Conservation (phyloP, 2,797 vertebrate genomes). For the Aplochiton taeniatus region DNA sequence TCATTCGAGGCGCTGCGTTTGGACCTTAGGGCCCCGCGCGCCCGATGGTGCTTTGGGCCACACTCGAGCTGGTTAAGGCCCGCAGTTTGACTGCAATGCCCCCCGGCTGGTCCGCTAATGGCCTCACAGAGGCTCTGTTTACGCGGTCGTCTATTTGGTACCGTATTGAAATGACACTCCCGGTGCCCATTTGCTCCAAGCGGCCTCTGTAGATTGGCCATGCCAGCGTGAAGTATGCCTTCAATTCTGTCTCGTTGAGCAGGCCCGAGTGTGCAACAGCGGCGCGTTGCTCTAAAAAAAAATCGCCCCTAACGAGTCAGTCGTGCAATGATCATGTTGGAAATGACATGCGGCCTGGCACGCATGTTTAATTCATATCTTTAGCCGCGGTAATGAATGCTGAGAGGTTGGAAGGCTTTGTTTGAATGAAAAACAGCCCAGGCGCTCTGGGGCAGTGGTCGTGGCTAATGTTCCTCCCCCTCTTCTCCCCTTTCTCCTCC, state of each 20-base stretch:
- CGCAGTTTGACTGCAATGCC: slow-evolving; percentile 13
- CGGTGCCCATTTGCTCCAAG: background rate
- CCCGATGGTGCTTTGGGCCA: slow-evolving; percentile 1
- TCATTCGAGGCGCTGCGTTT: slow-evolving; percentile 12
- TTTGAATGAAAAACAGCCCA: background rate
- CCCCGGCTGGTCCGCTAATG: background rate
- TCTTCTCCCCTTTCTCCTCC: background rate
- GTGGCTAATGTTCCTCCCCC: background rate
- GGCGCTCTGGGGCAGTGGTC: background rate
- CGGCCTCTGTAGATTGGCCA: background rate
- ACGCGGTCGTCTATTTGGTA: background rate
- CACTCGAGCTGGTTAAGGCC: background rate
- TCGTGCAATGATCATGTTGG: background rate
- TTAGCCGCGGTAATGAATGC: background rate
- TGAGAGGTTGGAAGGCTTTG: background rate
- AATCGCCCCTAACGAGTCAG: background rate
- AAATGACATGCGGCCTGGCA: background rate
- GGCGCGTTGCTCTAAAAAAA: background rate
- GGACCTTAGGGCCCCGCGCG: background rate
- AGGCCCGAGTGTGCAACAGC: background rate
- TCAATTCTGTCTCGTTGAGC: background rate
- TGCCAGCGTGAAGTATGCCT: background rate
- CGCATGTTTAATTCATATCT: background rate
- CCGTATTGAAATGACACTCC: slow-evolving; percentile 2
- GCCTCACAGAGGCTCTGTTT: background rate